These are phyloP conservation scores for Drosophila nigrodunni DNA, from an alignment of 1,140 invertebrate species.

Conservation along the genomic window DNA sequence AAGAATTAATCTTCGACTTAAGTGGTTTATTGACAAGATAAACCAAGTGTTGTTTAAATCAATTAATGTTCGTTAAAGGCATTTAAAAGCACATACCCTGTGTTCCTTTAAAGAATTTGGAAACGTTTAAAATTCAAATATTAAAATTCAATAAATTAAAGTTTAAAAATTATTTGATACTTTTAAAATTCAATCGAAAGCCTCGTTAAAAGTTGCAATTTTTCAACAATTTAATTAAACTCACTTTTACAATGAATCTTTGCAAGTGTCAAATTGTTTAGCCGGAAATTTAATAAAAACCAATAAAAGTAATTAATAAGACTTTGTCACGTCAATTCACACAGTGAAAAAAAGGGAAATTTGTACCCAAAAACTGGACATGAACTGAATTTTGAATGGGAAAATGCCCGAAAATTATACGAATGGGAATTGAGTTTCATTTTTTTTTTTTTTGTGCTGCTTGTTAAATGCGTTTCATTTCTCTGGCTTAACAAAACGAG, in stretches of 20 bases:
- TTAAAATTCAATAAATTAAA: no score
- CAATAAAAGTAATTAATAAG: slow-evolving; percentile 1
- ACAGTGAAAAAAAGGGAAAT: not conserved
- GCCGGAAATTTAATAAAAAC: slow-evolving; percentile 6
- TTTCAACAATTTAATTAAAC: not conserved
- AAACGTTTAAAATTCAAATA: no score
- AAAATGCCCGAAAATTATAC: slow-evolving; percentile 1
- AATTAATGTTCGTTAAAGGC: no score
- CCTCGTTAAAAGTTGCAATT: no score
- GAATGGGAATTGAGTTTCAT: slow-evolving; percentile 5
- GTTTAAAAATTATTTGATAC: no score
- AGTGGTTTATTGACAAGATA: no score
- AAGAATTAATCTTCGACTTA: no score
- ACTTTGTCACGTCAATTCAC: slow-evolving; percentile 22
- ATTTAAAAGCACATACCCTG: no score
- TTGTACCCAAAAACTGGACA: not conserved
- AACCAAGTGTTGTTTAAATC: no score
- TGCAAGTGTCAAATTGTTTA: not conserved
- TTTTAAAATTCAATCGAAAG: no score
- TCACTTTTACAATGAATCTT: not conserved
- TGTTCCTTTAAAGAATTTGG: no score
- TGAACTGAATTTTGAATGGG: not conserved
- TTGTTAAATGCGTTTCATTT: slow-evolving; percentile 29
- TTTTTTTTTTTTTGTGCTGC: not conserved
- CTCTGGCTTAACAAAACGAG: slow-evolving; percentile 14